A percentile compares a stretch with the other conserved stretches of the same genome.
phyloP scores from a whole-genome alignment of 2,113 vertebrate species.

The Pterocles orientalis region DNA sequence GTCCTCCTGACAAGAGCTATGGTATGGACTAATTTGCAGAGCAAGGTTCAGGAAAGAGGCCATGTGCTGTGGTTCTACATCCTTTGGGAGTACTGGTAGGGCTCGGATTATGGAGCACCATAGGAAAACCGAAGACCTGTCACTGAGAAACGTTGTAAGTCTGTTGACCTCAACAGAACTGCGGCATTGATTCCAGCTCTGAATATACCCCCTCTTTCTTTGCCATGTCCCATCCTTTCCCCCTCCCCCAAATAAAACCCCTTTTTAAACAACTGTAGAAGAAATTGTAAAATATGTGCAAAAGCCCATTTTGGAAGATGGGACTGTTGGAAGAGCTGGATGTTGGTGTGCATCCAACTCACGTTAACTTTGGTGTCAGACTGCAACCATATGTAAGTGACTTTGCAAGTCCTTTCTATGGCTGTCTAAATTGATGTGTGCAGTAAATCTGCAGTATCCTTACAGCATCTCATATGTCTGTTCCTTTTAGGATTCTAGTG shows the following conservation, averaged over 20 bases:
- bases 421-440: background rate
- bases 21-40: background rate
- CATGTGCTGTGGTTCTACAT: background rate
- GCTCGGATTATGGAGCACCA: background rate
- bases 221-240: background rate
- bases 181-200: background rate
- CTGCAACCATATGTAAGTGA: background rate
- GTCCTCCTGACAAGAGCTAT: background rate
- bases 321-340: background rate
- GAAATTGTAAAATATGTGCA: background rate
- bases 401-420: background rate
- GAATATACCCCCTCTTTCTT: background rate
- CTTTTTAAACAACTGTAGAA: background rate
- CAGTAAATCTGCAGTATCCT: background rate
- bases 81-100: background rate
- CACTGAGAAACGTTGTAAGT: background rate
- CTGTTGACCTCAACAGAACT: background rate
- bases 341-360: background rate
- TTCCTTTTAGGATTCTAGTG: background rate
- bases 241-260: fast-evolving
- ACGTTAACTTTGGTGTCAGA: background rate
- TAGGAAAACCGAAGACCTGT: background rate
- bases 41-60: background rate
- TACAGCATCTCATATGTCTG: background rate
- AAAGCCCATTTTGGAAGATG: background rate